Conservation (phyloP, 2,797 vertebrate species). For the Hapalemur alaotrensis region DNA sequence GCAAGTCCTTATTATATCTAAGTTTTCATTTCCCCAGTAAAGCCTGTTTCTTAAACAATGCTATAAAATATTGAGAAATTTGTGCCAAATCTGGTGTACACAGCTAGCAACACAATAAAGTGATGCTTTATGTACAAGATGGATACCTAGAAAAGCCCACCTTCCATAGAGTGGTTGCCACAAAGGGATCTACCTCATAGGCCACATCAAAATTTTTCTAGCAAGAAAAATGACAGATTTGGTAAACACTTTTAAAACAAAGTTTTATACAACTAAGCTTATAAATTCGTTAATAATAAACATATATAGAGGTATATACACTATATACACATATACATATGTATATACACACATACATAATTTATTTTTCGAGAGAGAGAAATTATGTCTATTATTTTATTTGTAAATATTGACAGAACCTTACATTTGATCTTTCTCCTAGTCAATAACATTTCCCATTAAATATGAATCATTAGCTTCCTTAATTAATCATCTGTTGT, state of each 20-base stretch:
- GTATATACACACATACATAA: background rate
- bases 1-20: background rate
- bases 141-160: too few species aligned
- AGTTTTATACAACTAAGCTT: background rate
- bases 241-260: background rate
- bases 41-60: background rate
- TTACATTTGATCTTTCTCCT: constrained; percentile 74
- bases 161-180: background rate
- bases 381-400: background rate
- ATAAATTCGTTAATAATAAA: background rate
- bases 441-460: constrained; percentile 75
- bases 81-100: background rate
- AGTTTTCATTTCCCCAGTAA: background rate
- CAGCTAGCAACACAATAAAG: background rate
- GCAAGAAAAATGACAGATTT: background rate
- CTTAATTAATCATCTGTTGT: constrained; percentile 78
- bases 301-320: background rate
- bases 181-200: background rate
- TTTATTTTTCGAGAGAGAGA: background rate
- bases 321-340: too few species aligned
- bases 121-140: background rate
- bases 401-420: constrained; percentile 58
- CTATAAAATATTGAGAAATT: background rate
- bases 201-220: background rate
- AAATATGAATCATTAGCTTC: constrained; percentile 78